Evolutionary conservation across 2,113 vertebrate species (phyloP), one percentile per base, ranked within the genome.

Genomic region (Sakesphorus luctuosus): DNA sequence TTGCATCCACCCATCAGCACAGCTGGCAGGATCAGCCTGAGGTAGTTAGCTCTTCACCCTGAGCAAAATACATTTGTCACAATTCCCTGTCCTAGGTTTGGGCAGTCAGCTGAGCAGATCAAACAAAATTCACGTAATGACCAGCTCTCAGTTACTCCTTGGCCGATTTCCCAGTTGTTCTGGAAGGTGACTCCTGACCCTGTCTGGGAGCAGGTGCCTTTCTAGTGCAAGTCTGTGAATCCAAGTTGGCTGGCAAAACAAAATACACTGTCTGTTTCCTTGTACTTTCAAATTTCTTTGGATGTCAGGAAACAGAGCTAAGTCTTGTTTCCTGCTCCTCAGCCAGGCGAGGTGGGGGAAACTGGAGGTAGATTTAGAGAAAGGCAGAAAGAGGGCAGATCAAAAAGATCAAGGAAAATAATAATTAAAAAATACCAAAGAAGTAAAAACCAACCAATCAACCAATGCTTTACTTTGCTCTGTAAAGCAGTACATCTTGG

Each of bases 261-360:
- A 93, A 90, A 87, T 35, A 91, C 5, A 3, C 58, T 0, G 3
- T 65, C 58, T 0, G 3, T 65, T 96, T 92, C 76, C 72, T 92
- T 49, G 1, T 61, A 78, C 84, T 93, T 92, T 44, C 50, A 0
- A 25, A 77, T 55, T 82, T 84, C 76, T 89, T 93, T 73, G 76
- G 68, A 92, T 71, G 78, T 82, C 94, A 85, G 92, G 95, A 97
- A 96, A 71, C 74, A 94, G 76, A 93, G 56, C 81, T 94, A 90
- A 91, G 65, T 35, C 87, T 90, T 81, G 56, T 66, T 96, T 96
- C 92, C 93, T 81, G 82, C 78, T 92, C 87, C 86, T 93, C 65
- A 68, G 75, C 18, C 66, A 86, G 50, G 23, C 44, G 38, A 93
- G 83, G 47, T 18, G 36, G 35, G 73, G 58, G 68, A 96, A 96